Percentiles rank a stretch among this genome's conserved stretches.
Conservation (phyloP, 2,797 vertebrate species). For the Acanthopagrus latus region DNA sequence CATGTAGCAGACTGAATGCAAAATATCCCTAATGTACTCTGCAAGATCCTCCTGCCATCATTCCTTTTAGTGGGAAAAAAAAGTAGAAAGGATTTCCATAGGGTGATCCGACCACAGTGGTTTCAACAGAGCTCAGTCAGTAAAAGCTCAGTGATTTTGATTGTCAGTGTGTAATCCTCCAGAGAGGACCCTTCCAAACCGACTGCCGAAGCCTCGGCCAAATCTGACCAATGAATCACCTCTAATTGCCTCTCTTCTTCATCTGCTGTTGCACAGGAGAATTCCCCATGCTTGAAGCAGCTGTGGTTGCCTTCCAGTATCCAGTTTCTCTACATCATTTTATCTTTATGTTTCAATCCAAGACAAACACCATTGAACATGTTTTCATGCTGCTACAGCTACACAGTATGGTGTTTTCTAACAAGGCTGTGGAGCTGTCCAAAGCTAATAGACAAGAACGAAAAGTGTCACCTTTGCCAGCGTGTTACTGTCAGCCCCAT, state of each 20-base stretch:
- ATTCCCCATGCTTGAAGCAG: not conserved
- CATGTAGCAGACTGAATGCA: no score
- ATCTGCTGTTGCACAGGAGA: not conserved
- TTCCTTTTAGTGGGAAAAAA: not conserved
- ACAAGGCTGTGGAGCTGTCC: not conserved
- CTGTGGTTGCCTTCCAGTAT: not conserved
- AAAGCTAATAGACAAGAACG: not conserved
- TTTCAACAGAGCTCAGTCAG: constrained; percentile 9
- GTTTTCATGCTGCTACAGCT: not conserved
- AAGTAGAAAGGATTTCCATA: not conserved
- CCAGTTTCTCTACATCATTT: not conserved
- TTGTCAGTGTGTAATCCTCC: not conserved
- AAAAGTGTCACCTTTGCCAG: not conserved
- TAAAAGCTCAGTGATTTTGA: constrained; percentile 17
- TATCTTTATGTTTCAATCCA: constrained; percentile 1
- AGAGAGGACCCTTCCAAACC: not conserved
- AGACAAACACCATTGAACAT: not conserved
- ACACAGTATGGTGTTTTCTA: not conserved
- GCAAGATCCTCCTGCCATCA: not conserved
- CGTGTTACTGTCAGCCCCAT: not conserved
- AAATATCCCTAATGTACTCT: not conserved
- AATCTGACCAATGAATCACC: constrained; percentile 2
- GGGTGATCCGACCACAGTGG: not conserved
- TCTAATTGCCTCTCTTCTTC: not conserved
- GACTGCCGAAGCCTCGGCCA: constrained; percentile 5